Evolutionary conservation across 2,888 invertebrate species (phyloP), one percentile per base, ranked within the genome.

Genomic region (Rhamnusium bicolor): DNA sequence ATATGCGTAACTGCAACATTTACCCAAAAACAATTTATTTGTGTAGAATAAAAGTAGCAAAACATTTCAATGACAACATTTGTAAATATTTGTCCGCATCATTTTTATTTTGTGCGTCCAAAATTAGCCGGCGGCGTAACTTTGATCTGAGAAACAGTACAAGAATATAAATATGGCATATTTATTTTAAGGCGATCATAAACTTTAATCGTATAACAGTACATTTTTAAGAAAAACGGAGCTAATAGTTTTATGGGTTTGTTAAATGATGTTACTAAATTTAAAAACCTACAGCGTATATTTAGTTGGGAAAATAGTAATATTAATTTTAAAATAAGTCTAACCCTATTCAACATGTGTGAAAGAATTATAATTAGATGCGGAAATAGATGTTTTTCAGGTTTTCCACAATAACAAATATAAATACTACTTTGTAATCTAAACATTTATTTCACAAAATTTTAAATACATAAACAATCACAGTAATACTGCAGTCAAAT

Each of bases 291-390:
- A 4, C 40, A 2, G 2, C 4, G n/a, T 40, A 40, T 40, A 40
- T 40, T 40, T 10, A 40, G 40, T 40, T n/a, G 32, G 5, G 32
- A 53, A 53, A 53, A 53, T 21, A 53, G 54, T 19, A 54, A n/a
- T 19, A 29, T 29, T 32, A 58, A 58, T 29, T 58, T 32, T 18
- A 16, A 32, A 58, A 58, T 58, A 58, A 6, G 32, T 7, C 27
- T 58, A 27, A 58, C 32, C 58, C 8, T 58, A 32, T 32, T 58
- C 29, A 58, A 18, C 58, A 58, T 58, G 5, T 58, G 58, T 29
- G 58, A 18, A 58, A n/a, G 12, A 58, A 32, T 58, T 58, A 58
- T 58, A 58, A 58, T 58, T 58, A 58, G 58, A 58, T 54, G 24
- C 54, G 54, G 24, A n/a, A 54, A 54, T 54, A 27, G 27, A 27